A percentile compares a stretch with the other conserved stretches of the same genome.
These are phyloP conservation scores for Temnothorax unifasciatus DNA, from an alignment of 2,888 invertebrate genomes.

Conservation along the genomic window DNA sequence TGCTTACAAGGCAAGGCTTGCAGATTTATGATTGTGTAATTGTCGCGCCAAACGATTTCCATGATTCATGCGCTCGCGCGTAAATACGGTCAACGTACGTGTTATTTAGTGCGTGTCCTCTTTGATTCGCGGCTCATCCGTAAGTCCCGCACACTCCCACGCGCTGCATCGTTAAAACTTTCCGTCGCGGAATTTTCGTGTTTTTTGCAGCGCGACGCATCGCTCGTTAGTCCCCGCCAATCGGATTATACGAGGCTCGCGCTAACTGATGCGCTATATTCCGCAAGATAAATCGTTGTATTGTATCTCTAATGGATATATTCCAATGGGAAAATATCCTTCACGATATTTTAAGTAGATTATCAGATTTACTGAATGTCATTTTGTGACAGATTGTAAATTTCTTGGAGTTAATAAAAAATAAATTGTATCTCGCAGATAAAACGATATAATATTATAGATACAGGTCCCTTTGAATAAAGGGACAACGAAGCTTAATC, in stretches of 20 bases:
- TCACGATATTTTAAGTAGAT: no score
- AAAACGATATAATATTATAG: background rate
- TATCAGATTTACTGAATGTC: no score
- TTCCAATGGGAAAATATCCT: no score
- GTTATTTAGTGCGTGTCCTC: slow-evolving; percentile 7
- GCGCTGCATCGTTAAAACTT: slow-evolving; percentile 38
- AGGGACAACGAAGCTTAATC: background rate
- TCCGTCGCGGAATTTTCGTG: slow-evolving; percentile 19
- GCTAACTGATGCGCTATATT: slow-evolving; percentile 23
- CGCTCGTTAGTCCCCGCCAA: slow-evolving; percentile 33
- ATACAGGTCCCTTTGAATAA: background rate
- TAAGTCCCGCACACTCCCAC: slow-evolving; percentile 25
- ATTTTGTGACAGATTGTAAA: no score
- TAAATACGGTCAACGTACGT: background rate
- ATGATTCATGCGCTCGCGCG: background rate
- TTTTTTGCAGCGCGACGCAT: slow-evolving; percentile 20
- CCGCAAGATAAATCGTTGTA: slow-evolving; percentile 4
- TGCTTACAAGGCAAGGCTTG: background rate
- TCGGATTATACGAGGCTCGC: slow-evolving; percentile 27
- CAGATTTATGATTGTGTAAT: background rate
- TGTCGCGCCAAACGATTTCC: background rate
- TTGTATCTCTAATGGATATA: background rate
- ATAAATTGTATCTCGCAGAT: background rate
- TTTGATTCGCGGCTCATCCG: background rate
- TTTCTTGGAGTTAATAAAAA: no score